A percentile compares a stretch with the other conserved stretches of the same genome.
Evolutionary conservation across 2,113 vertebrate genomes (phyloP).

Genomic region (Cyphomyrus discorhynchus): DNA sequence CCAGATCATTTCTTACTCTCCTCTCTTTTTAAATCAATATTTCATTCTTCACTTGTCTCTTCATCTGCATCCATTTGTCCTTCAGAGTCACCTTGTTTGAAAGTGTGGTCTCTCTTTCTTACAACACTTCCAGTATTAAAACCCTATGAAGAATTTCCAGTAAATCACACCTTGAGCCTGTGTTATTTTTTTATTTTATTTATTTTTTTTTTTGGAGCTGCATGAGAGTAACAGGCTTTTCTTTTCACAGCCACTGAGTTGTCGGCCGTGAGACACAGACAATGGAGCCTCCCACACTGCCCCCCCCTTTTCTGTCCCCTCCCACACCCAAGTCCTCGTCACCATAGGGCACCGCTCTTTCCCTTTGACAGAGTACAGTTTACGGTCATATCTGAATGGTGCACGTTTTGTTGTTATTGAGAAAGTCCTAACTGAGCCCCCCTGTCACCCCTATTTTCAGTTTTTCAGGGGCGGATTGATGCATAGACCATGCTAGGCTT

Average conservation of each 20-base stretch:
- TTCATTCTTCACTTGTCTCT: slow-evolving; percentile 21
- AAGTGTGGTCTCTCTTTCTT: background rate
- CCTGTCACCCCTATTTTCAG: background rate
- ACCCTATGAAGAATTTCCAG: slow-evolving; percentile 7
- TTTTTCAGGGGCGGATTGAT: background rate
- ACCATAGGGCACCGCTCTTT: background rate
- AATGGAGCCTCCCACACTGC: background rate
- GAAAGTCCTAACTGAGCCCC: background rate
- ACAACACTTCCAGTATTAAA: background rate
- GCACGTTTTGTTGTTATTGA: background rate
- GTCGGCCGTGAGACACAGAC: background rate
- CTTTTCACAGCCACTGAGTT: background rate
- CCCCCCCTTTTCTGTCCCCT: background rate
- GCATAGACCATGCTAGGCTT: background rate
- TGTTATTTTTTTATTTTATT: background rate
- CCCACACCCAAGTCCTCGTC: background rate
- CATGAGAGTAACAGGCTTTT: background rate
- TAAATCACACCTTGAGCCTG: slow-evolving; percentile 17
- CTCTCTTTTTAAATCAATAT: background rate
- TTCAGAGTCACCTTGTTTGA: slow-evolving; percentile 6
- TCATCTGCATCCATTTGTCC: slow-evolving; percentile 11
- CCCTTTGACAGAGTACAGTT: background rate
- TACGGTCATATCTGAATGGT: background rate
- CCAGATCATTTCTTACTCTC: background rate
- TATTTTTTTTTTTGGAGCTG: background rate